These are phyloP conservation scores for Romanogobio albipinnatus DNA, from an alignment of 2,113 vertebrate genomes.

Conservation along the genomic window DNA sequence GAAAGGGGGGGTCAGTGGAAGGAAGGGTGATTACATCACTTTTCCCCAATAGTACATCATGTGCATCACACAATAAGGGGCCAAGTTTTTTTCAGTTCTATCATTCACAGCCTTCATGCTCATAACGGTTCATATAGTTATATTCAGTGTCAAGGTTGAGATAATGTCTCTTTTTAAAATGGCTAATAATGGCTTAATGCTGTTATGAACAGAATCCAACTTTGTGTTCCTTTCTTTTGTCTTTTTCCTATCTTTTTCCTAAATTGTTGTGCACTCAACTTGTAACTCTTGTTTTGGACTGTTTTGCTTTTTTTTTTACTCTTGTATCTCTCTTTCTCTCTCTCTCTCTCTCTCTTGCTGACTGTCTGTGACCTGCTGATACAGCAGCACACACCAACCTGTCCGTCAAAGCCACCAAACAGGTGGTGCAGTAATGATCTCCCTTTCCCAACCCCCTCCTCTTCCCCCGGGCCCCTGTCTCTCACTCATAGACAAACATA, in stretches of 20 bases:
- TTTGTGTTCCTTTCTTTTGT: constrained; percentile 18
- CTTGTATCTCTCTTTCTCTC: neutral
- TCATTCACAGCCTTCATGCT: constrained; percentile 26
- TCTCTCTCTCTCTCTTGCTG: constrained; percentile 24
- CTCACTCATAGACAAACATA: constrained; percentile 29
- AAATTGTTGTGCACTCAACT: neutral
- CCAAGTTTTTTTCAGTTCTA: neutral
- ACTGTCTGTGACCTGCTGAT: constrained; percentile 77
- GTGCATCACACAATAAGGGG: constrained; percentile 44
- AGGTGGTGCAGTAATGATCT: constrained; percentile 75
- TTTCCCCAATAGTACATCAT: constrained; percentile 64
- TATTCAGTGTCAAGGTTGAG: constrained; percentile 3
- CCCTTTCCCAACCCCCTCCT: constrained; percentile 61
- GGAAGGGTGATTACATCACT: constrained; percentile 73
- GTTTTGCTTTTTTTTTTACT: neutral
- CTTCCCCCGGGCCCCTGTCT: constrained; percentile 35
- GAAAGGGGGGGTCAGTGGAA: constrained; percentile 58
- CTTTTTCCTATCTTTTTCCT: constrained; percentile 39
- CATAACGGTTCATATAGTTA: neutral
- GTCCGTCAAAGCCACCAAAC: constrained; percentile 78
- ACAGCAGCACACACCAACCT: constrained; percentile 79
- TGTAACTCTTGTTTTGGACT: constrained; percentile 13
- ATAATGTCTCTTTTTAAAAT: neutral
- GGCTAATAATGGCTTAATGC: constrained; percentile 26
- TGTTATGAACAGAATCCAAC: constrained; percentile 49